A percentile compares a stretch with the other conserved stretches of the same genome.
Conservation (phyloP, 1,140 invertebrate species). For the Plodia interpunctella region DNA sequence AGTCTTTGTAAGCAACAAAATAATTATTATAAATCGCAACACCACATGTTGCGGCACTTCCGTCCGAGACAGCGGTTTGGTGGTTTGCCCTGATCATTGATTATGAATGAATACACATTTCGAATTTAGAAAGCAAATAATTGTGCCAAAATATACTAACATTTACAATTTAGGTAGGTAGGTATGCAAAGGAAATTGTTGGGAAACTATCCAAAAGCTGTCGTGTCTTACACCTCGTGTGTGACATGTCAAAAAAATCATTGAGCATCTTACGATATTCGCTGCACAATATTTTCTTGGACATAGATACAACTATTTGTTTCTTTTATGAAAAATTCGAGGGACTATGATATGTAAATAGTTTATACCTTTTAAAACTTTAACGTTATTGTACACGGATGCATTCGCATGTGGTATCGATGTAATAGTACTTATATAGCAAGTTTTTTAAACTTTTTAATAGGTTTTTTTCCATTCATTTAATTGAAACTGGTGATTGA, state of each 20-base stretch:
- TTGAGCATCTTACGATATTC: no score
- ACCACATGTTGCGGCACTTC: conserved; percentile 39
- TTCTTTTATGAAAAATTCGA: no score
- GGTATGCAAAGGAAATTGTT: background rate
- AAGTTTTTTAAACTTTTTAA: no score
- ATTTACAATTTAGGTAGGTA: background rate
- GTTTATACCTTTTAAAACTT: no score
- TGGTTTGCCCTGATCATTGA: conserved; percentile 42
- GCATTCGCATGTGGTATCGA: no score
- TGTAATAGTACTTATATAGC: no score
- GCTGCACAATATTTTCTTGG: no score
- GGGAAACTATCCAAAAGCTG: background rate
- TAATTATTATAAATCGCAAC: conserved; percentile 11
- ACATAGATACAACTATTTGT: no score
- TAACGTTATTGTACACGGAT: no score
- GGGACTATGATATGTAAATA: no score
- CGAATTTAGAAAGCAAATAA: background rate
- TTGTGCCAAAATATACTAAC: conserved; percentile 1
- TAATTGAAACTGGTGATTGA: background rate
- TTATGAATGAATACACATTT: conserved; percentile 17
- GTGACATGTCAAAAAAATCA: background rate
- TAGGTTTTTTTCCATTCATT: no score
- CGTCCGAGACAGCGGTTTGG: conserved; percentile 37
- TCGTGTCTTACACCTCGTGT: background rate
- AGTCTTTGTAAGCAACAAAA: background rate